phyloP scores from a whole-genome alignment of 2,888 invertebrate genomes.

The Drosophila nr. fundita region DNA sequence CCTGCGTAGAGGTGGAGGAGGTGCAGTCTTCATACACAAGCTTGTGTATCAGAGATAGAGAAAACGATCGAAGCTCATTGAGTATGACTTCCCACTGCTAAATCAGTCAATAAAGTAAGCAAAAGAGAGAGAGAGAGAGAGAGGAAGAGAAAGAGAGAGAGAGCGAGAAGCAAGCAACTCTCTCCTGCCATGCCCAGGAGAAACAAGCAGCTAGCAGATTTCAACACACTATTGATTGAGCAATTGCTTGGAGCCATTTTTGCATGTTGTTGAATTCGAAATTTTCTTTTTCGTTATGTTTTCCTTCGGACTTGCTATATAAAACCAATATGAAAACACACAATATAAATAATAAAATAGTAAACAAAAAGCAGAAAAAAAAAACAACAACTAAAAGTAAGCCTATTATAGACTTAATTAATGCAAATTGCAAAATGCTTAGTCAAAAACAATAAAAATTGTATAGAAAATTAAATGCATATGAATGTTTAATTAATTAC shows the following conservation, averaged over 20 bases:
- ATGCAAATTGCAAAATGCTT: slow-evolving; percentile 77
- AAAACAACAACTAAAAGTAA: slow-evolving; percentile 59
- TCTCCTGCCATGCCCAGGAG: slow-evolving; percentile 16
- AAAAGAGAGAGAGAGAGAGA: neutral
- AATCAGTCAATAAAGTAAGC: slow-evolving; percentile 19
- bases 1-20: neutral
- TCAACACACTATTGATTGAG: slow-evolving; percentile 10
- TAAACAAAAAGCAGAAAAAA: slow-evolving; percentile 23
- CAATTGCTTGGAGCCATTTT: slow-evolving; percentile 56
- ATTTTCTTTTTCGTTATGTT: slow-evolving; percentile 53
- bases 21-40: slow-evolving; percentile 5
- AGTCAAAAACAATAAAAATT: slow-evolving; percentile 74
- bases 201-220: neutral
- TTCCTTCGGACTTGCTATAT: slow-evolving; percentile 50
- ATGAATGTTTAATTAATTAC: slow-evolving; percentile 76
- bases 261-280: slow-evolving; percentile 60
- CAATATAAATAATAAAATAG: slow-evolving; percentile 31
- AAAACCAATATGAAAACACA: slow-evolving; percentile 27
- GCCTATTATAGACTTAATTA: slow-evolving; percentile 80
- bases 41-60: slow-evolving; percentile 4
- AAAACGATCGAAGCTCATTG: slow-evolving; percentile 14
- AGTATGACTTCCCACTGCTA: slow-evolving; percentile 17
- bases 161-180: slow-evolving; percentile 9
- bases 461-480: slow-evolving; percentile 76
- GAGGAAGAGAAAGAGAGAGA: neutral